Evolutionary conservation across 2,888 invertebrate species (phyloP).

Genomic region (Agonopterix subpropinquella): DNA sequence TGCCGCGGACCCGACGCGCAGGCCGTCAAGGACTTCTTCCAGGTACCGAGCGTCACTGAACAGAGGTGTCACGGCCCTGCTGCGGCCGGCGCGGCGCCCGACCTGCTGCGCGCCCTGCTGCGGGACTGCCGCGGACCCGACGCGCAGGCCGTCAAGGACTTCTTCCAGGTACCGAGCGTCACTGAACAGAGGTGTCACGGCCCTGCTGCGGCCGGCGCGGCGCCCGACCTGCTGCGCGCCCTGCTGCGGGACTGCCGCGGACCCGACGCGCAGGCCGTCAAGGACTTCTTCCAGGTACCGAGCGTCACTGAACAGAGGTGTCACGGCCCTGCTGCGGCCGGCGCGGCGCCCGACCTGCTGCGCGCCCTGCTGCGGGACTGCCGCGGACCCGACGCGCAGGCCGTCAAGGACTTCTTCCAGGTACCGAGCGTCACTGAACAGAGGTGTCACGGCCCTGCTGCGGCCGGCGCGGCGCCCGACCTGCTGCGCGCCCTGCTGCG

Average conservation of each 20-base stretch:
- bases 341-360: constrained; percentile 92
- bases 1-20: constrained; percentile 91
- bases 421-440: too few species aligned
- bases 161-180: constrained; percentile 88
- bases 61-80: too few species aligned
- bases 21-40: constrained; percentile 89
- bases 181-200: too few species aligned
- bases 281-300: constrained; percentile 88
- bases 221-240: constrained; percentile 90
- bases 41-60: too few species aligned
- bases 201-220: constrained; percentile 88
- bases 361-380: constrained; percentile 87
- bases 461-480: constrained; percentile 91
- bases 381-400: constrained; percentile 89
- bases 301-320: too few species aligned
- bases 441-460: too few species aligned
- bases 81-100: constrained; percentile 91
- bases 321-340: constrained; percentile 88
- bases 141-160: constrained; percentile 87
- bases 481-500: constrained; percentile 87
- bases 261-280: constrained; percentile 89
- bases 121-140: constrained; percentile 90
- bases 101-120: constrained; percentile 88
- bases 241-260: constrained; percentile 89
- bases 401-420: constrained; percentile 90